Percentiles rank a stretch among this genome's conserved stretches.
These are phyloP conservation scores for Cebidichthys violaceus DNA, from an alignment of 2,113 vertebrate species.

Conservation along the genomic window DNA sequence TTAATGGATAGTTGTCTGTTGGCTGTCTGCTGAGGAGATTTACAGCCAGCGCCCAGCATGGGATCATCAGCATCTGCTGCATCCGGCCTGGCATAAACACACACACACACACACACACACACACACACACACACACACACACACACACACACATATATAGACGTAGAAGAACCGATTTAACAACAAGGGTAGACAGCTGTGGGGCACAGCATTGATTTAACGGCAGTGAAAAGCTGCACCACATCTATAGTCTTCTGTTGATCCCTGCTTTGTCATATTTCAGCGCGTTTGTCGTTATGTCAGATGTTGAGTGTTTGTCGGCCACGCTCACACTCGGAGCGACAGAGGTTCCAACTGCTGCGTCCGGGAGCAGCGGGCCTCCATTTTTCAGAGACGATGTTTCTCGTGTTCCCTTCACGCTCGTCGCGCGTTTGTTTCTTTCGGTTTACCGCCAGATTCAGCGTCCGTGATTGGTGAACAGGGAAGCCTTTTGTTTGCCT, in stretches of 20 bases:
- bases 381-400: slow-evolving; percentile 20
- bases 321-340: neutral
- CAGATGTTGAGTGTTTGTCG: neutral
- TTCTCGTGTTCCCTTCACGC: neutral
- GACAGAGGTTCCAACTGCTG: slow-evolving; percentile 37
- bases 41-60: slow-evolving; percentile 31
- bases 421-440: neutral
- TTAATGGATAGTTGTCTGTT: slow-evolving; percentile 54
- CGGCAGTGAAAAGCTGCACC: slow-evolving; percentile 9
- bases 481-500: neutral
- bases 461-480: slow-evolving; percentile 2
- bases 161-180: slow-evolving; percentile 14
- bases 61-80: slow-evolving; percentile 29
- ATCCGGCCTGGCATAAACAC: neutral
- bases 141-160: slow-evolving; percentile 4
- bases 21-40: slow-evolving; percentile 42
- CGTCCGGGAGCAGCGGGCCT: neutral
- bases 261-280: slow-evolving; percentile 9
- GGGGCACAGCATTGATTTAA: slow-evolving; percentile 24
- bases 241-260: neutral
- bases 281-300: neutral
- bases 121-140: neutral
- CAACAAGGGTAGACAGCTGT: slow-evolving; percentile 36
- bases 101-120: slow-evolving; percentile 8
- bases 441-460: neutral